Percentiles rank a stretch among this genome's conserved stretches.
phyloP scores from a whole-genome alignment of 2,113 vertebrate species.

The Rutilus rutilus region DNA sequence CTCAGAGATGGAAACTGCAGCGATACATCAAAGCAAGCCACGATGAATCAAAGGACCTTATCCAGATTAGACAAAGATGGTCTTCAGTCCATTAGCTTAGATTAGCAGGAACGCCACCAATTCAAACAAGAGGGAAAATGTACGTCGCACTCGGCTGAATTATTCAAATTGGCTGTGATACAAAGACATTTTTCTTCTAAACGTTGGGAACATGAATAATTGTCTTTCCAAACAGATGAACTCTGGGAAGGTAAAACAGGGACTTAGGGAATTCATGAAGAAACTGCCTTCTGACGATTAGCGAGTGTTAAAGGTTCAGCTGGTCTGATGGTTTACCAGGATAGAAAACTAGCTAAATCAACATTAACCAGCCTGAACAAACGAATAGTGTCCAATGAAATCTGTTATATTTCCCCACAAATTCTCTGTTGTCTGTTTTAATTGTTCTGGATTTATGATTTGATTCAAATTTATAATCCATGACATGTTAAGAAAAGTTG shows the following conservation, averaged over 20 bases:
- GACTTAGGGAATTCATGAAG: constrained; percentile 52
- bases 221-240: constrained; percentile 67
- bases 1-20: constrained; percentile 27
- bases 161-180: constrained; percentile 55
- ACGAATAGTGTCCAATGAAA: background rate
- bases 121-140: constrained; percentile 61
- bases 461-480: too few species aligned
- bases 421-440: too few species aligned
- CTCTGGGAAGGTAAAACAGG: constrained; percentile 64
- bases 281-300: background rate
- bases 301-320: background rate
- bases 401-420: background rate
- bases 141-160: constrained; percentile 60
- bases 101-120: constrained; percentile 60
- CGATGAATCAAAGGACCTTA: background rate
- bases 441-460: too few species aligned
- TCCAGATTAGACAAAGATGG: constrained; percentile 20
- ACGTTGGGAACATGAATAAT: constrained; percentile 65
- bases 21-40: constrained; percentile 40
- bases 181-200: constrained; percentile 69
- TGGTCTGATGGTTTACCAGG: background rate
- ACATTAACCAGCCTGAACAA: background rate
- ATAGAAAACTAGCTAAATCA: background rate
- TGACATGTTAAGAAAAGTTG: background rate
- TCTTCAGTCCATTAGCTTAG: constrained; percentile 56